These are phyloP conservation scores for Phrynosoma platyrhinos DNA, from an alignment of 2,113 vertebrate genomes.

Conservation along the genomic window DNA sequence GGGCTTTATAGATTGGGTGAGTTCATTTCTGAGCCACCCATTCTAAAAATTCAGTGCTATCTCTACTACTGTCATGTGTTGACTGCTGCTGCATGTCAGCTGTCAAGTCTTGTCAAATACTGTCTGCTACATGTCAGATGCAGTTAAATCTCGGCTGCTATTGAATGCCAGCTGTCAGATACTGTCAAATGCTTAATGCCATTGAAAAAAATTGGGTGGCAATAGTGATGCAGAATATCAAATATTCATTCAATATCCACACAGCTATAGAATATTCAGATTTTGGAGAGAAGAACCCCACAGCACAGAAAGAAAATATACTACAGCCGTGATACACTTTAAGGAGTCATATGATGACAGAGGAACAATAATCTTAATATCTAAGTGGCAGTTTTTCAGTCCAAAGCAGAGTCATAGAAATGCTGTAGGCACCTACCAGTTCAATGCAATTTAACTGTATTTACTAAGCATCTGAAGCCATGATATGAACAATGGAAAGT, in stretches of 20 bases:
- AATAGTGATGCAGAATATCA: neutral
- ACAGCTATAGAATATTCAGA: neutral
- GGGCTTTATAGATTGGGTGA: neutral
- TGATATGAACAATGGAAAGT: neutral
- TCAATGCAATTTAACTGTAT: neutral
- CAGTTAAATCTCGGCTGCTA: neutral
- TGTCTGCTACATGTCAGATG: neutral
- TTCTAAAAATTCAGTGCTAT: conserved; percentile 5
- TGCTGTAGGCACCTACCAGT: neutral
- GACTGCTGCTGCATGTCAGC: conserved; percentile 5
- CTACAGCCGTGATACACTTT: neutral
- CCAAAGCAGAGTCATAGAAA: neutral
- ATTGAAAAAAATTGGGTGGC: neutral
- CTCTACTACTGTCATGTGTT: neutral
- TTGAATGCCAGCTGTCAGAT: conserved; percentile 12
- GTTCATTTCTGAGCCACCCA: neutral
- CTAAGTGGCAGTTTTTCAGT: neutral
- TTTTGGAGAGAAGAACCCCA: neutral
- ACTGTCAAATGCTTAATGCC: neutral
- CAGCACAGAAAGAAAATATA: neutral
- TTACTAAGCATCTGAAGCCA: neutral
- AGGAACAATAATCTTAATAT: neutral
- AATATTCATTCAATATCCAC: neutral
- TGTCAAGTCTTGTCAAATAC: neutral
- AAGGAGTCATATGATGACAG: neutral